Evolutionary conservation across 2,797 vertebrate species (phyloP).

Genomic region (Pseudochaenichthys georgianus): DNA sequence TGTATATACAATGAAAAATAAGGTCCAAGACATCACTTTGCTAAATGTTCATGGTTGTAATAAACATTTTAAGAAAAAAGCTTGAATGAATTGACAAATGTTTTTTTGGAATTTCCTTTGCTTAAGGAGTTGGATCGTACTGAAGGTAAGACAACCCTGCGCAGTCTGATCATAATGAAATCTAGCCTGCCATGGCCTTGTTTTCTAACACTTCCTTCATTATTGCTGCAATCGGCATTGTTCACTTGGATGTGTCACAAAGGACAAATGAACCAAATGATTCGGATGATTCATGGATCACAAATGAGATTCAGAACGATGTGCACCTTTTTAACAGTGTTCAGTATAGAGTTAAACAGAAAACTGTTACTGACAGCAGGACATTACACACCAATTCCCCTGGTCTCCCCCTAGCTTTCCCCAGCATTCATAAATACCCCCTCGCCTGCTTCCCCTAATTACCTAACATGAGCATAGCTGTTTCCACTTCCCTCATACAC

Average conservation of each 20-base stretch:
- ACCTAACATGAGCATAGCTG: slow-evolving; percentile 82
- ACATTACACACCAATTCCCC: slow-evolving; percentile 83
- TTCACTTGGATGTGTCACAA: slow-evolving; percentile 43
- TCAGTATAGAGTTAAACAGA: slow-evolving; percentile 78
- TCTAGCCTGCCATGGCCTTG: slow-evolving; percentile 7
- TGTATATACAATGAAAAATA: not conserved
- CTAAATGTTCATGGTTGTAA: not conserved
- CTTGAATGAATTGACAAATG: not conserved
- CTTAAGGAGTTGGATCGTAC: slow-evolving; percentile 2
- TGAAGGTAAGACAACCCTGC: slow-evolving; percentile 45
- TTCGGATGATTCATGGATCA: slow-evolving; percentile 68
- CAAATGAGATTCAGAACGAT: slow-evolving; percentile 76
- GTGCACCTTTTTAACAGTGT: slow-evolving; percentile 66
- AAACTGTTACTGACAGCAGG: slow-evolving; percentile 84
- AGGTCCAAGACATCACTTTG: not conserved
- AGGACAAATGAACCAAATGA: slow-evolving; percentile 68
- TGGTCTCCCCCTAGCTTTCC: slow-evolving; percentile 65
- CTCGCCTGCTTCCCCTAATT: slow-evolving; percentile 84
- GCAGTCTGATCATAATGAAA: slow-evolving; percentile 56
- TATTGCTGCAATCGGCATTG: slow-evolving; percentile 21
- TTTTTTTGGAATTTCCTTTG: not conserved
- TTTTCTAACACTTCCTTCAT: slow-evolving; percentile 47
- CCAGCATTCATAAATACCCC: slow-evolving; percentile 84
- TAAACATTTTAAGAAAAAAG: not conserved
- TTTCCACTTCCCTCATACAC: slow-evolving; percentile 83